Evolutionary conservation across 2,113 vertebrate species (phyloP), one percentile per base, ranked within the genome.

Genomic region (Erinaceus europaeus): DNA sequence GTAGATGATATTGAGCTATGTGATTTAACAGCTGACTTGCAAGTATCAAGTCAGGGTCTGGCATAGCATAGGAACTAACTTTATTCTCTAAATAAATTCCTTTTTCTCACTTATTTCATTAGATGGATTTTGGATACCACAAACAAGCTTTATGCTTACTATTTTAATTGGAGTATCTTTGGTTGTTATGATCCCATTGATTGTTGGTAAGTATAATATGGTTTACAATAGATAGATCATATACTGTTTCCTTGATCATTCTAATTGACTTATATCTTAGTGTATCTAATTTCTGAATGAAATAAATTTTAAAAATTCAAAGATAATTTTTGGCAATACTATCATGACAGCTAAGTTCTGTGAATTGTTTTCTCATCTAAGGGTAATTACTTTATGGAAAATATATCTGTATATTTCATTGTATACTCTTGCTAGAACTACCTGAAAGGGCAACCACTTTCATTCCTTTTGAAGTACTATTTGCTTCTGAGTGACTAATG

Each of bases 141-240:
- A 90, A 42, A 83, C 50, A 55, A 90, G 75, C 17, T 75, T 90
- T 89, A 89, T 77, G 64, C 74, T 95, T 88, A 81, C 53, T 73
- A 78, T 74, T 89, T 62, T 96, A 86, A 76, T 73, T 1, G 93
- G 95, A 84, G 29, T 88, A 78, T 76, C 96, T 86, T 88, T 96
- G 79, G 77, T 94, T 57, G 38, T 96, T 57, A 84, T 71, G 68
- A 8, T 94, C 18, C 25, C 95, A 12, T 50, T 96, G 13, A n/a
- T 25, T 44, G 96, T 97, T 55, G 96, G 97, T 98, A 96, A 68
- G 96, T 96, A 91, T 52, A 61, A 76, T 23, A 73, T 9, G 6
- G 25, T 59, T 90, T 72, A 53, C 59, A 72, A 85, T n/a, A n/a
- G 90, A 9, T 52, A 73, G 77, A 78, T 90, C 79, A 61, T 84